Base-by-base conservation (phyloP, 2,797 vertebrate species). In the Bradypodion ventrale region DNA sequence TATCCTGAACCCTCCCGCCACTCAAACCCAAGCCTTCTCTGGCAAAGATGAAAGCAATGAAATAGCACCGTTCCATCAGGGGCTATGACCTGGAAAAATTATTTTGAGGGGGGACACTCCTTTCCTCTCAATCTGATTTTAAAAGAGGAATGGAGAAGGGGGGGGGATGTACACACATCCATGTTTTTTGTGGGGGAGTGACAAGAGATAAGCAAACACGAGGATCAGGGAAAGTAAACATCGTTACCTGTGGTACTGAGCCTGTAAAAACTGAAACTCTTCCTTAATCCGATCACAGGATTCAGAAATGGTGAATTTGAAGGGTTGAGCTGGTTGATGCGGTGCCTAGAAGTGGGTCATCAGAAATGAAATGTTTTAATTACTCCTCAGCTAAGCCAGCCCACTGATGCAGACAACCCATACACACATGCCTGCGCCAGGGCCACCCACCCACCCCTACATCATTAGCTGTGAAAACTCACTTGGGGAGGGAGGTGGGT, bases 261-360 rank as follows among this genome's bases (percentile, higher is more conserved):
- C 98, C 92, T 98, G 98, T 88, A 98, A 96, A 94, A 98, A 98
- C 96, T 98, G 98, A 96, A 98, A 98, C 96, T 98, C 98, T 95
- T 98, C 98, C 95, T 98, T 98, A 96, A 98, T 98, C 94, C 98
- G 96, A 96, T 98, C 98, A 93, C 97, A 98, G 94, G 98, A 98
- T 94, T 98, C 98, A 84, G 97, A 97, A 95, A 98, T 97, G 84
- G 98, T 98, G 95, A 98, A 98, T 97, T 98, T 98, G 95, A 98
- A 97, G 91, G 97, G 97, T 92, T 98, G 98, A 91, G 97, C 97
- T 93, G 97, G 97, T 97, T 98, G 98, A 93, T 98, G 98, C 80
- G 97, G 97, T 91, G 97, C 97, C 98, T 98, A 96, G 92, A 95
- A 96, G 93, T 88, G 21, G 90, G 95, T 87, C 92, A 94, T 88